phyloP scores from a whole-genome alignment of 2,113 vertebrate species.

The Origma solitaria region DNA sequence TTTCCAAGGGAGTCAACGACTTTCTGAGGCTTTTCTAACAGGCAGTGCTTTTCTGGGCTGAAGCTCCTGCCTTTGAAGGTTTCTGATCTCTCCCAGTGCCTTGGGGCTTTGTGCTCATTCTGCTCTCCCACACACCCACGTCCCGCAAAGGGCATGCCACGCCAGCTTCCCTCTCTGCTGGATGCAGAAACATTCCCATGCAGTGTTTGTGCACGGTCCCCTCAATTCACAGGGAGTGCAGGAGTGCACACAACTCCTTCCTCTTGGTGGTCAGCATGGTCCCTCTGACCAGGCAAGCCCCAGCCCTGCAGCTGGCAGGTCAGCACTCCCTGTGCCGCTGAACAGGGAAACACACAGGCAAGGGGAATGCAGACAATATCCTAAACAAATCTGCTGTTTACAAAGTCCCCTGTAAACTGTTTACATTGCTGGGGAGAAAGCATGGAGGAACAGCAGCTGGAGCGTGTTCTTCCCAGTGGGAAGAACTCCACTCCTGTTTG shows the following conservation, averaged over 20 bases:
- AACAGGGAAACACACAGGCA: not conserved
- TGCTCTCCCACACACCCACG: rapidly evolving
- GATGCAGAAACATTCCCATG: not conserved
- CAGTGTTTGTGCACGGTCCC: not conserved
- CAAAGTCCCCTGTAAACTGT: constrained; percentile 50
- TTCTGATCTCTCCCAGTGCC: not conserved
- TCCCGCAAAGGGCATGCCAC: not conserved
- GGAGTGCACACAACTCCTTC: not conserved
- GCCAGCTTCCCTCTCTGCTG: not conserved
- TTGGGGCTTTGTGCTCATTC: not conserved
- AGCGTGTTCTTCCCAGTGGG: not conserved
- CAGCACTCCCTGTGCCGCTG: not conserved
- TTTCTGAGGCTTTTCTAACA: not conserved
- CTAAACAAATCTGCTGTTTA: constrained; percentile 59
- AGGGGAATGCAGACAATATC: constrained; percentile 16
- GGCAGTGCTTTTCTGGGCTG: not conserved
- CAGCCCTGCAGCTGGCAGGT: not conserved
- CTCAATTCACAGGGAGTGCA: not conserved
- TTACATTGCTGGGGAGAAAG: constrained; percentile 41
- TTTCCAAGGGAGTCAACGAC: not conserved
- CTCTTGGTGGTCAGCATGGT: not conserved
- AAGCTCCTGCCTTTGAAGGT: not conserved
- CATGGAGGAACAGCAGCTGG: constrained; percentile 32
- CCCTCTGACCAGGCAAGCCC: not conserved
- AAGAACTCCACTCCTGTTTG: not conserved